These are phyloP conservation scores for Talpa occidentalis DNA, from an alignment of 2,113 vertebrate species.

Conservation along the genomic window DNA sequence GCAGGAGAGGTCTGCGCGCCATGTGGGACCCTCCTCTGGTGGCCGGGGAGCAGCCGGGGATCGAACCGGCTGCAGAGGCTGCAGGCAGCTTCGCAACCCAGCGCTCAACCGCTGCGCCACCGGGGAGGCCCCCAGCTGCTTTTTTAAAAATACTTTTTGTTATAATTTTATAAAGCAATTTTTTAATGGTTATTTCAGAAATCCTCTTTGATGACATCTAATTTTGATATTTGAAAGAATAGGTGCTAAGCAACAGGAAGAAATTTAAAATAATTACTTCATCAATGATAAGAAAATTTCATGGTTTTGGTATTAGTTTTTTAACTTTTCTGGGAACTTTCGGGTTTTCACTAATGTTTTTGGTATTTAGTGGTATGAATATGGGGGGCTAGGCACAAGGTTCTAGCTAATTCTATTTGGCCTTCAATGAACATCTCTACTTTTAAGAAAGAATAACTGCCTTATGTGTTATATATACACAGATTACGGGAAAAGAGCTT, in stretches of 20 bases:
- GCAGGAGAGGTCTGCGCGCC: too few species aligned
- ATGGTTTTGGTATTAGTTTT: not conserved
- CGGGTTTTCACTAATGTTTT: not conserved
- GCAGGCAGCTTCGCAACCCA: too few species aligned
- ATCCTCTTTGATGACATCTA: slow-evolving; percentile 25
- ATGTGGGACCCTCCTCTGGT: too few species aligned
- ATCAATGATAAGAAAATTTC: not conserved
- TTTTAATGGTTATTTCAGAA: slow-evolving; percentile 41
- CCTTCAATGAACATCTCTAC: not conserved
- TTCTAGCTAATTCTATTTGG: not conserved
- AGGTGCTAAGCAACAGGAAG: not conserved
- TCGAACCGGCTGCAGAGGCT: too few species aligned
- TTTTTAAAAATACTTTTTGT: not conserved
- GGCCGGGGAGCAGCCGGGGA: too few species aligned
- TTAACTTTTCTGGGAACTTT: not conserved
- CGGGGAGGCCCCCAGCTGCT: too few species aligned
- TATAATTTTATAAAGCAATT: slow-evolving; percentile 25
- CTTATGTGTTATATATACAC: not conserved
- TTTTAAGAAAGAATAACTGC: slow-evolving; percentile 6
- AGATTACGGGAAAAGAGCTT: not conserved
- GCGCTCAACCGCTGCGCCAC: too few species aligned
- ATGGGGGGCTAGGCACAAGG: not conserved
- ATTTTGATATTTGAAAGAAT: not conserved
- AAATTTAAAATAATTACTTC: not conserved
- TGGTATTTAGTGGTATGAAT: not conserved